phyloP scores from a whole-genome alignment of 2,113 vertebrate genomes.

The Megaceryle torquata region DNA sequence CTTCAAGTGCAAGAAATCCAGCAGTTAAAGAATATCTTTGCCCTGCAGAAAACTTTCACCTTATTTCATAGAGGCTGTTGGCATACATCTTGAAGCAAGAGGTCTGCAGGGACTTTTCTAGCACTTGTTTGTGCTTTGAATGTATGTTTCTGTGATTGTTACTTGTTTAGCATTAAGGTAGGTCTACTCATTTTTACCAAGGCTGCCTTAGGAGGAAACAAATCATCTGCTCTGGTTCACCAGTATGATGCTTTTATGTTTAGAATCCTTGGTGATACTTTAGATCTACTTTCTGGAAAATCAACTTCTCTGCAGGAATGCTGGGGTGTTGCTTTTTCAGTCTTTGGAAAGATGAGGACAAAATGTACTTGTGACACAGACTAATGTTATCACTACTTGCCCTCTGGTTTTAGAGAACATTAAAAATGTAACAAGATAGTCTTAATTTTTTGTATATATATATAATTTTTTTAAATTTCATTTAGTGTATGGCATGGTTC shows the following conservation, averaged over 20 bases:
- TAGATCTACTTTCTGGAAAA: not conserved
- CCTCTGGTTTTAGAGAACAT: not conserved
- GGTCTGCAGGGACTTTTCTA: not conserved
- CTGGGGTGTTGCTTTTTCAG: not conserved
- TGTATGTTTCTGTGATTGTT: not conserved
- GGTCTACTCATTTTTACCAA: not conserved
- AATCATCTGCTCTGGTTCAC: not conserved
- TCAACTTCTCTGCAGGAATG: not conserved
- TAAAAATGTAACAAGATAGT: not conserved
- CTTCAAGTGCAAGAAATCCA: not conserved
- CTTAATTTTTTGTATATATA: not conserved
- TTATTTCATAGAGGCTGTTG: not conserved
- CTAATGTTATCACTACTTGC: rapidly evolving
- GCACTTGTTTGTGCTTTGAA: not conserved
- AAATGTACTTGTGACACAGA: not conserved
- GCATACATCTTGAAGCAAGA: not conserved
- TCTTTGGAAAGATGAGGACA: not conserved
- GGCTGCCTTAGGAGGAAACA: not conserved
- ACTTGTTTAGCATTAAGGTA: not conserved
- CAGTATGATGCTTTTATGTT: not conserved
- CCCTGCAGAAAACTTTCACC: not conserved
- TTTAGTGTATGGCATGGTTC: not conserved
- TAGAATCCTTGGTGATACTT: not conserved
- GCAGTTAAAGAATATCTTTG: not conserved
- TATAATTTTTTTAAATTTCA: not conserved